Conservation (phyloP, 2,888 invertebrate species). For the Poecilus cupreus region DNA sequence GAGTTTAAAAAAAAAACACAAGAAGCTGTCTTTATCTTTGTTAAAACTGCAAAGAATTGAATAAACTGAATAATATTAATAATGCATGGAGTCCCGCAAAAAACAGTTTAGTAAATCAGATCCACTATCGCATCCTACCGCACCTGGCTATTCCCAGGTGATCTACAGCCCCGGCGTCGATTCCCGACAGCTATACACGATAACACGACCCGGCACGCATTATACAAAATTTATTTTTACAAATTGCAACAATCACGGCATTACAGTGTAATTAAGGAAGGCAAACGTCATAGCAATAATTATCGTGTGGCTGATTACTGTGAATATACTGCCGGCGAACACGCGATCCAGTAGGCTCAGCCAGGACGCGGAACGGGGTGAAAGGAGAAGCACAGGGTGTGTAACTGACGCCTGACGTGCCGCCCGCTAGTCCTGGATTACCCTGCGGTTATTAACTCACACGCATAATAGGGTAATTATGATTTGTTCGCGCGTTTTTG, state of each 20-base stretch:
- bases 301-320: conserved; percentile 55
- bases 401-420: conserved; percentile 11
- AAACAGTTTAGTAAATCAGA: background rate
- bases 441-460: background rate
- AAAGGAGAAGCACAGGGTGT: background rate
- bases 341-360: conserved; percentile 43
- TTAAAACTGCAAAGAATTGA: too few relatives aligned
- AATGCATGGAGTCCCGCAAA: background rate
- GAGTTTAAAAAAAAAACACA: too few relatives aligned
- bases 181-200: background rate
- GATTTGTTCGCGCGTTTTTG: conserved; percentile 11
- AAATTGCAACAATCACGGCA: conserved; percentile 62
- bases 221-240: conserved; percentile 60
- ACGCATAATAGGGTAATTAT: conserved; percentile 19
- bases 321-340: conserved; percentile 57
- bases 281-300: conserved; percentile 61
- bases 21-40: too few relatives aligned
- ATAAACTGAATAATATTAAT: too few relatives aligned
- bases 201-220: conserved; percentile 42
- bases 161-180: conserved; percentile 13
- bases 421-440: conserved; percentile 5
- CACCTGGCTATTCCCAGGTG: conserved; percentile 5
- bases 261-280: conserved; percentile 60
- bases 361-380: background rate
- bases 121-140: background rate